phyloP scores from a whole-genome alignment of 2,888 invertebrate genomes.

The Aspidiotus rigidus region DNA sequence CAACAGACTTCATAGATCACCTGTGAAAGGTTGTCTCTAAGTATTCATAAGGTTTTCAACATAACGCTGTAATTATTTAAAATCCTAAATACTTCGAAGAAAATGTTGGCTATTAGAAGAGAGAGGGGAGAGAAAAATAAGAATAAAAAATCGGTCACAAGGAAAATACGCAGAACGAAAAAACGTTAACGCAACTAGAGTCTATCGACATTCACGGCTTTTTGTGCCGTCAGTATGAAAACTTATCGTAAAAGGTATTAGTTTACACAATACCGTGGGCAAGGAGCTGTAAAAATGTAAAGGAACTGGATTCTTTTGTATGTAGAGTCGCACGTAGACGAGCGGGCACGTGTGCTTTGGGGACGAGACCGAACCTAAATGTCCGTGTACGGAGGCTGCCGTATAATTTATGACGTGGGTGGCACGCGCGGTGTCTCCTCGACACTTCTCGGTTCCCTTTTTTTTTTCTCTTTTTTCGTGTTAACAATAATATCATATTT shows the following conservation, averaged over 20 bases:
- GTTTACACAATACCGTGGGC: constrained; percentile 13
- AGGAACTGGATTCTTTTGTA: constrained; percentile 33
- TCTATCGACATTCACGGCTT: not conserved
- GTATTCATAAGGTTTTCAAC: too few relatives aligned
- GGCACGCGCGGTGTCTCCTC: constrained; percentile 25
- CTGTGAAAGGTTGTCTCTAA: too few relatives aligned
- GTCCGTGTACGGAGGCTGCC: constrained; percentile 26
- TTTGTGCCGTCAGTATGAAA: not conserved
- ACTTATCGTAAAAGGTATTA: constrained; percentile 2
- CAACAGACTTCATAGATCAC: too few relatives aligned
- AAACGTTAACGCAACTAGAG: not conserved
- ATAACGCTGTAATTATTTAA: too few relatives aligned
- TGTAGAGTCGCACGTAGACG: constrained; percentile 23
- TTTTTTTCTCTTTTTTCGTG: constrained; percentile 10
- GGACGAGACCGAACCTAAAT: constrained; percentile 33
- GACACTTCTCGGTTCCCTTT: constrained; percentile 6
- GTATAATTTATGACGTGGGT: constrained; percentile 33
- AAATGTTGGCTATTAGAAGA: too few relatives aligned
- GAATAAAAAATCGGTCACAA: too few relatives aligned
- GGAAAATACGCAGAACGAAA: too few relatives aligned
- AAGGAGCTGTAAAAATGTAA: constrained; percentile 22
- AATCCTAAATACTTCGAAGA: too few relatives aligned
- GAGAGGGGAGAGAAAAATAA: too few relatives aligned
- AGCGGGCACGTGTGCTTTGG: constrained; percentile 28
- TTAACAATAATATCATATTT: constrained; percentile 30